These are phyloP conservation scores for Andrena chrysosceles DNA, from an alignment of 2,888 invertebrate species.

Conservation along the genomic window DNA sequence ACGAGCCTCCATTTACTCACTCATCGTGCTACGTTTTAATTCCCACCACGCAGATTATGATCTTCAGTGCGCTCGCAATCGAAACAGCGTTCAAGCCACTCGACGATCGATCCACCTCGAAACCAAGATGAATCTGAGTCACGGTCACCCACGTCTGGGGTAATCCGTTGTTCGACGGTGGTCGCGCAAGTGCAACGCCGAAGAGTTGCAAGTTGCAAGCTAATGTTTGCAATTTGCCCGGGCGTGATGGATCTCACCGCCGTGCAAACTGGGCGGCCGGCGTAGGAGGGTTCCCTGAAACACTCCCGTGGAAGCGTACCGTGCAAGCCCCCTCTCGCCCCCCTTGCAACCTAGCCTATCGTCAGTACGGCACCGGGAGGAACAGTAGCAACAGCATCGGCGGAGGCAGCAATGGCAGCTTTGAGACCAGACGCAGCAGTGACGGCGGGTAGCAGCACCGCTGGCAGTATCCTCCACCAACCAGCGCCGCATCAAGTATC, in stretches of 20 bases:
- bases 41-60: too few species aligned
- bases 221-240: slow-evolving; percentile 81
- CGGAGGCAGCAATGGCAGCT: slow-evolving; percentile 37
- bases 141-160: neutral
- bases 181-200: slow-evolving; percentile 48
- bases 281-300: slow-evolving; percentile 76
- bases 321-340: slow-evolving; percentile 49
- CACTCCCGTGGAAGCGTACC: slow-evolving; percentile 65
- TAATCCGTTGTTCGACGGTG: slow-evolving; percentile 52
- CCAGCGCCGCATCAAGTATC: slow-evolving; percentile 83
- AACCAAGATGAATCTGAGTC: neutral
- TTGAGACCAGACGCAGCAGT: slow-evolving; percentile 42
- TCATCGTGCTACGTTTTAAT: too few species aligned
- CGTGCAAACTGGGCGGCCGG: slow-evolving; percentile 77
- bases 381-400: slow-evolving; percentile 49
- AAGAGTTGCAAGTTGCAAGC: slow-evolving; percentile 79
- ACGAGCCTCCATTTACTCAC: too few species aligned
- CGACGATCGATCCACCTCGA: neutral
- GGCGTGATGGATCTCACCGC: slow-evolving; percentile 74
- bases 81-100: too few species aligned
- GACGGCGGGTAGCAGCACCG: slow-evolving; percentile 59
- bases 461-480: slow-evolving; percentile 67
- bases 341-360: neutral
- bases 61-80: too few species aligned
- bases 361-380: slow-evolving; percentile 37